Conservation (phyloP, 2,888 invertebrate species). For the Platycheirus albimanus region DNA sequence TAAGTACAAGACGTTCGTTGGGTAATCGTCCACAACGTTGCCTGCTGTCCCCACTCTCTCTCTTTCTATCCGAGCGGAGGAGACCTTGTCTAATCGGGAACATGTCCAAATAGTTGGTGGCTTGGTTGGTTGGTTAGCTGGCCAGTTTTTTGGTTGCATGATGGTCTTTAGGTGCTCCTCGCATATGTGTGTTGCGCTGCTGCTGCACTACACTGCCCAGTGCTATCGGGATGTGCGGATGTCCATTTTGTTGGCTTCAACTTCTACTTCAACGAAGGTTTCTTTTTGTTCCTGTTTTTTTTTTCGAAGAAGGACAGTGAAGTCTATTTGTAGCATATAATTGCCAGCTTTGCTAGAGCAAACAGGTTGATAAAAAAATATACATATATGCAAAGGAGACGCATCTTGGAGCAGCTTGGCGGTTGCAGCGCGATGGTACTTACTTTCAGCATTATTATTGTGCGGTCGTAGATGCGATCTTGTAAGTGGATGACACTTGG, state of each 20-base stretch:
- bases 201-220: slow-evolving; percentile 5
- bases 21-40: slow-evolving; percentile 59
- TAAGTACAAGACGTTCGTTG: slow-evolving; percentile 69
- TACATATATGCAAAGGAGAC: slow-evolving; percentile 32
- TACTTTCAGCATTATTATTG: slow-evolving; percentile 27
- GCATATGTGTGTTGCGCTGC: slow-evolving; percentile 49
- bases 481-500: slow-evolving; percentile 68
- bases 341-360: slow-evolving; percentile 66
- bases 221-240: slow-evolving; percentile 41
- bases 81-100: slow-evolving; percentile 72
- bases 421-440: slow-evolving; percentile 47
- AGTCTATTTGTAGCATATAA: slow-evolving; percentile 57
- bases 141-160: slow-evolving; percentile 61
- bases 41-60: slow-evolving; percentile 12
- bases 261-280: not conserved
- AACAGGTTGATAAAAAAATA: slow-evolving; percentile 72
- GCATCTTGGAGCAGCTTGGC: too few species aligned
- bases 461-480: slow-evolving; percentile 62
- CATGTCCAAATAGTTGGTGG: slow-evolving; percentile 71
- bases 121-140: slow-evolving; percentile 29
- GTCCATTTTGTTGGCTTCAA: slow-evolving; percentile 63
- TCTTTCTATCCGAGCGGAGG: slow-evolving; percentile 9
- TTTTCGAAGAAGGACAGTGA: slow-evolving; percentile 22
- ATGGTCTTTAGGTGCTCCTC: slow-evolving; percentile 56
- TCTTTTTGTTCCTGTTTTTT: not conserved